Conservation (phyloP, 2,113 vertebrate species). For the Cryptomyrus ogoouensis region DNA sequence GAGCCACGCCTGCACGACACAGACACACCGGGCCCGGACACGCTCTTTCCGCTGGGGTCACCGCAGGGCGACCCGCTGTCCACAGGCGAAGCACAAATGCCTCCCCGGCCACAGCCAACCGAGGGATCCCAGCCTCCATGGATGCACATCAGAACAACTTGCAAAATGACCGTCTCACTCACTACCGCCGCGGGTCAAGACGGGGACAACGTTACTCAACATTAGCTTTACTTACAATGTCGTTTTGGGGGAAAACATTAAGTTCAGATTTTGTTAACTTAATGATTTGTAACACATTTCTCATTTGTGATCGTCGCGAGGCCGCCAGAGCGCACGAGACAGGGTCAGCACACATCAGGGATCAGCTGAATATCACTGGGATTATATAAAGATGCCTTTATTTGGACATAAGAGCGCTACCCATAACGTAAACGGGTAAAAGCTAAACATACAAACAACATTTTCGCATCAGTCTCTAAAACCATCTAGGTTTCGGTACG, state of each 20-base stretch:
- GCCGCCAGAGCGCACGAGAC: neutral
- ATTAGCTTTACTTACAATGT: neutral
- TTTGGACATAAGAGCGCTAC: neutral
- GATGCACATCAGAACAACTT: neutral
- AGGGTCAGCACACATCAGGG: neutral
- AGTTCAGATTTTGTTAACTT: neutral
- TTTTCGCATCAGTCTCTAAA: neutral
- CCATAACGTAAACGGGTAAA: neutral
- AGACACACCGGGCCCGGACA: conserved; percentile 42
- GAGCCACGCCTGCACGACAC: conserved; percentile 45
- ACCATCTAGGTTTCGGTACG: neutral
- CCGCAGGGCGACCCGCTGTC: conserved; percentile 24
- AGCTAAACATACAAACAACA: neutral
- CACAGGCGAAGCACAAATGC: neutral
- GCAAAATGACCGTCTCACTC: neutral
- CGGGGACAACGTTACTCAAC: neutral
- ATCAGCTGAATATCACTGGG: neutral
- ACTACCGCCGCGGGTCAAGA: neutral
- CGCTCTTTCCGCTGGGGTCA: conserved; percentile 31
- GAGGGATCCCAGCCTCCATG: neutral
- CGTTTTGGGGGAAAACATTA: neutral
- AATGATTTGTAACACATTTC: neutral
- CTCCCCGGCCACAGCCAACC: neutral
- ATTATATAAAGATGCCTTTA: neutral
- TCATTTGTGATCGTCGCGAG: neutral